phyloP scores from a whole-genome alignment of 2,113 vertebrate genomes.

The Odobenus rosmarus region DNA sequence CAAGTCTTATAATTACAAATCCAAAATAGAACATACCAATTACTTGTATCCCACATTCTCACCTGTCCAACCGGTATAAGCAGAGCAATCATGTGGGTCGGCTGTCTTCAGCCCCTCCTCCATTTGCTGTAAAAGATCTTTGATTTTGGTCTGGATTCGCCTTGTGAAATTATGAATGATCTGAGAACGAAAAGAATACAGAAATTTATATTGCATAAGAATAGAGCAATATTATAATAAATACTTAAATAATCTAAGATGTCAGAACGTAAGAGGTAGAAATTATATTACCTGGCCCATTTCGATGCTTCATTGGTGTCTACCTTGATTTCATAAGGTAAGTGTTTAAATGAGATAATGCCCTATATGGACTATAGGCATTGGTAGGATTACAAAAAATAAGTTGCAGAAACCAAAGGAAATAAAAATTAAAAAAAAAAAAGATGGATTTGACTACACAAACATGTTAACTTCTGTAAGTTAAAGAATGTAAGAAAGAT shows the following conservation, averaged over 20 bases:
- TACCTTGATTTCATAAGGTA: background rate
- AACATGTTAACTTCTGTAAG: background rate
- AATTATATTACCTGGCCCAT: background rate
- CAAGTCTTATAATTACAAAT: too few relatives aligned
- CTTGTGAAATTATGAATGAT: slow-evolving; percentile 88
- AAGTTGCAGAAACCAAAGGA: background rate
- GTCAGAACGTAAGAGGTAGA: background rate
- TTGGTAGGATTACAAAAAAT: background rate
- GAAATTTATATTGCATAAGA: background rate
- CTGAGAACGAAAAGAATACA: slow-evolving; percentile 82
- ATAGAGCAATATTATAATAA: background rate
- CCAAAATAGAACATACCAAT: background rate
- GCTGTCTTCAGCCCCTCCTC: slow-evolving; percentile 97
- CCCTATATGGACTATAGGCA: background rate
- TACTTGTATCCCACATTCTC: slow-evolving; percentile 32
- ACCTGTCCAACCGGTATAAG: slow-evolving; percentile 98
- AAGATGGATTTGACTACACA: background rate
- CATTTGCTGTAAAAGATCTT: slow-evolving; percentile 97
- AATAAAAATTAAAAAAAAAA: background rate
- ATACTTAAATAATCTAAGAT: background rate
- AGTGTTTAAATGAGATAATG: background rate
- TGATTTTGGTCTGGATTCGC: slow-evolving; percentile 94
- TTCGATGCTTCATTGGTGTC: background rate
- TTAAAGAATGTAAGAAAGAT: background rate
- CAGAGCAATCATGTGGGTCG: slow-evolving; percentile 96